These are phyloP conservation scores for Chelidonichthys spinosus DNA, from an alignment of 2,797 vertebrate genomes.

Conservation along the genomic window DNA sequence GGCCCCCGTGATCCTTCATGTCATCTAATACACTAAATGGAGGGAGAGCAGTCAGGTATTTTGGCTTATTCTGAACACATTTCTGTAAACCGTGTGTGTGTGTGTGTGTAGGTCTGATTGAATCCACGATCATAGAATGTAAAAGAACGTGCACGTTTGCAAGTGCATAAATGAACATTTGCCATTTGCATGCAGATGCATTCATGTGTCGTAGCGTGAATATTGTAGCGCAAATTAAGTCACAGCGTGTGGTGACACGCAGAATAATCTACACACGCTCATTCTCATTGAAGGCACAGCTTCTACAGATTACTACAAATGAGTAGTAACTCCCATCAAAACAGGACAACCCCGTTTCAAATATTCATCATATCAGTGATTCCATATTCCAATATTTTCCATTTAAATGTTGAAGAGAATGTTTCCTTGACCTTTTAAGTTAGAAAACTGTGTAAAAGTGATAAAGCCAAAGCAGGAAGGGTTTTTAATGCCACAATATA, in stretches of 20 bases:
- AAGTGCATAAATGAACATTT: constrained; percentile 17
- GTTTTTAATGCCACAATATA: not conserved
- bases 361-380: not conserved
- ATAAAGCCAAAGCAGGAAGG: not conserved
- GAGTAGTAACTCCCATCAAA: not conserved
- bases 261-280: constrained; percentile 35
- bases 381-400: not conserved
- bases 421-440: constrained; percentile 7
- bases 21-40: constrained; percentile 62
- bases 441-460: constrained; percentile 1
- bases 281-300: constrained; percentile 18
- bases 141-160: not conserved
- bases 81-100: constrained; percentile 16
- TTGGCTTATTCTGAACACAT: constrained; percentile 29
- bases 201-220: constrained; percentile 15
- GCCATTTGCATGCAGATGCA: constrained; percentile 38
- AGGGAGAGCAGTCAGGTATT: constrained; percentile 38
- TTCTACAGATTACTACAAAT: constrained; percentile 6
- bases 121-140: constrained; percentile 3
- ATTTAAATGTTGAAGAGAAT: not conserved
- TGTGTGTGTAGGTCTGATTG: constrained; percentile 13
- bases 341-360: not conserved
- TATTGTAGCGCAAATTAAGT: constrained; percentile 31
- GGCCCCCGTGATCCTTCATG: constrained; percentile 15
- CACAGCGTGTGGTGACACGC: constrained; percentile 42